Percentiles rank a stretch among this genome's conserved stretches.
These are phyloP conservation scores for Ptychodera flava DNA, from an alignment of 35 echinoderm and acorn worm genomes.

Conservation along the genomic window DNA sequence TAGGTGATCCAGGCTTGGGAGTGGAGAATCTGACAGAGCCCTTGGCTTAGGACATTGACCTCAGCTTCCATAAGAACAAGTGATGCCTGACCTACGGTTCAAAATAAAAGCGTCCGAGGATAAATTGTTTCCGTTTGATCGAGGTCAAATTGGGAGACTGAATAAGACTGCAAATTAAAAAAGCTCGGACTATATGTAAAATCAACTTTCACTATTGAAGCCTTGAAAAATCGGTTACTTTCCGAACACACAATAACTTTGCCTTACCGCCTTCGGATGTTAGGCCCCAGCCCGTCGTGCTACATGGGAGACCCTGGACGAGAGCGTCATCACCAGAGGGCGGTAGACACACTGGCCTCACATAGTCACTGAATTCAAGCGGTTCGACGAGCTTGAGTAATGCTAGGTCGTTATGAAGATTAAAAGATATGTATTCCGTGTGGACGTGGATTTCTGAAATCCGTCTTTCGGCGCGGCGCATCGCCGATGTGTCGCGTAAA, in stretches of 20 bases:
- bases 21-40: neutral
- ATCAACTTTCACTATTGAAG: too few relatives aligned
- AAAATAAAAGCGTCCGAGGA: neutral
- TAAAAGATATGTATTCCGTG: conserved; percentile 38
- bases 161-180: too few relatives aligned
- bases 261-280: too few relatives aligned
- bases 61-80: neutral
- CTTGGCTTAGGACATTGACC: neutral
- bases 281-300: conserved; percentile 51
- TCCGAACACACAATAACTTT: too few relatives aligned
- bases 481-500: too few relatives aligned
- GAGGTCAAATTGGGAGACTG: too few relatives aligned
- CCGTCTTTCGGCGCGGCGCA: too few relatives aligned
- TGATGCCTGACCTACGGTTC: neutral
- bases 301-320: conserved; percentile 22
- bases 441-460: conserved; percentile 34
- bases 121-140: too few relatives aligned
- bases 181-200: too few relatives aligned
- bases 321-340: neutral
- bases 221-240: too few relatives aligned
- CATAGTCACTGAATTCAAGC: conserved; percentile 35
- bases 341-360: conserved; percentile 55
- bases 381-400: conserved; percentile 46
- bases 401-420: conserved; percentile 48
- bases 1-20: neutral